Base-by-base conservation (phyloP, 2,888 invertebrate species). In the Hydraecia micacea region DNA sequence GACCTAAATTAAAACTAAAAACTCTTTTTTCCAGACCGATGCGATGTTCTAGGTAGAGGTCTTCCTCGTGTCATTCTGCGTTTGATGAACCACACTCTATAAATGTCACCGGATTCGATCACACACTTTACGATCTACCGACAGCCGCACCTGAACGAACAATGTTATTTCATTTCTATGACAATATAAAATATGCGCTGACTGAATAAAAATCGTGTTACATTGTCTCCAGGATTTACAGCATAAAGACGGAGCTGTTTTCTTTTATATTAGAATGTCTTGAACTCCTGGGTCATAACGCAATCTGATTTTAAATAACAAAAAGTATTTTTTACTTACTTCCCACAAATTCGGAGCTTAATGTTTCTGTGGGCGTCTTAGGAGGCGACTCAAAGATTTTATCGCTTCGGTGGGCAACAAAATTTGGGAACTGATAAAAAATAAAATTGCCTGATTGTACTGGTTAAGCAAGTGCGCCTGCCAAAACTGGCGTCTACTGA, bases 401-500 rank as follows among this genome's bases (percentile, higher is more conserved):
- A 81, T 81, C 82, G 67, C 62, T 68, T 74, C 81, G 58, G 81
- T 81, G 62, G 55, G 75, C 86, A 86, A 86, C 58, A 81, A 68
- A 81, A 81, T 85, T 73, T 81, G 74, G 72, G 55, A 81, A 86
- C 86, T 81, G 81, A 86, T 81, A 86, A 86, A 85, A 58, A 85
- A 85, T 85, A 73, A 81, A 81, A 81, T 73, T 55, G 81, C 73
- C 49, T 28, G 81, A 81, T 81, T 81, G 62, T 81, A 81, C 62
- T 67, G 73, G 67, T 82, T 81, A 65, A 36, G 46, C 46, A 75
- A 69, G 60, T 62, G 71, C 32, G 80, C 28, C 60, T 69, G 36
- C 65, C 46, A 69, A 69, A 69, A 42, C 62, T 60, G 58, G 80
- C 71, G 52, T 32, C 80, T 42, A 15, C 49, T 70, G 72, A 80